These are phyloP conservation scores for Sphenopsis melanotis DNA, from an alignment of 2,797 vertebrate species.

Conservation along the genomic window DNA sequence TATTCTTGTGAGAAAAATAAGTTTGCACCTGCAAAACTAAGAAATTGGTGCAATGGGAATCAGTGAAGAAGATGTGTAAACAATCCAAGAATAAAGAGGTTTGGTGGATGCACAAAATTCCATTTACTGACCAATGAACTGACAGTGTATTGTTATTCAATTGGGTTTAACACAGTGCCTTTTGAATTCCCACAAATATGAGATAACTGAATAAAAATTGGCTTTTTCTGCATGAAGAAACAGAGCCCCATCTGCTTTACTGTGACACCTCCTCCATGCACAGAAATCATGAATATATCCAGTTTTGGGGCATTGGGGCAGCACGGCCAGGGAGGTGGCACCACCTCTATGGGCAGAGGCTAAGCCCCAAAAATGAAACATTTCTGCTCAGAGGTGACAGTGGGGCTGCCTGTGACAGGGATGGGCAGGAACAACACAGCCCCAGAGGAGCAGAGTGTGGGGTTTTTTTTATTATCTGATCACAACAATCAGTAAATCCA, in stretches of 20 bases:
- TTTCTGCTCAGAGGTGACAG: not conserved
- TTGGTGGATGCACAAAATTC: not conserved
- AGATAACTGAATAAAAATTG: not conserved
- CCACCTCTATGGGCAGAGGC: not conserved
- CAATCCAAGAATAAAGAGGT: not conserved
- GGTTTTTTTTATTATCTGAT: not conserved
- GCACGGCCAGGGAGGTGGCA: not conserved
- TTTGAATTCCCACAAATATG: not conserved
- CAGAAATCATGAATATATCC: not conserved
- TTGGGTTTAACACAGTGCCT: not conserved
- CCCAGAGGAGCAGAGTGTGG: fast-evolving
- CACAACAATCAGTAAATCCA: too few species aligned
- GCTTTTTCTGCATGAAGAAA: not conserved
- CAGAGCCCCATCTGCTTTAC: not conserved
- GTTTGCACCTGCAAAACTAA: not conserved
- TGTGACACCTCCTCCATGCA: fast-evolving
- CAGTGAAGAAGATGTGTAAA: not conserved
- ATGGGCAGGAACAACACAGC: not conserved
- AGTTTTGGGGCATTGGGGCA: not conserved
- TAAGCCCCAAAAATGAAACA: not conserved
- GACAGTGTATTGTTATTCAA: not conserved
- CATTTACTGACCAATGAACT: not conserved
- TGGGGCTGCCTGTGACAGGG: not conserved
- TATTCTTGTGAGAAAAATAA: not conserved
- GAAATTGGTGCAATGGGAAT: not conserved